Evolutionary conservation across 2,888 invertebrate species (phyloP).

Genomic region (Gryllus longicercus): DNA sequence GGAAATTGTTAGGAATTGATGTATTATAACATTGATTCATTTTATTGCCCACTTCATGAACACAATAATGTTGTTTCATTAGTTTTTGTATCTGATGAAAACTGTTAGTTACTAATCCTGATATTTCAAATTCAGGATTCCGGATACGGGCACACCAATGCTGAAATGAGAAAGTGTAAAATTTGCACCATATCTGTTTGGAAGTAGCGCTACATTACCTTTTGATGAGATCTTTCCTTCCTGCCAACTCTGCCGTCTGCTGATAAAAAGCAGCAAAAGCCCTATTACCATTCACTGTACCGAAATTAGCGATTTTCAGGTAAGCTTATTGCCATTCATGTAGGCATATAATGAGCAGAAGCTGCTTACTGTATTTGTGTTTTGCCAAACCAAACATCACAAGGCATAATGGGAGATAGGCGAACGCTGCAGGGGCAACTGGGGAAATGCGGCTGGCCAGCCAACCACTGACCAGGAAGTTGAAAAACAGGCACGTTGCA

Average conservation of each 20-base stretch:
- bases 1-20: no score
- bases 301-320: neutral
- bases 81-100: no score
- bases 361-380: neutral
- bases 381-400: neutral
- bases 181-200: no score
- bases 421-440: no score
- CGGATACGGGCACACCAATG: no score
- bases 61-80: no score
- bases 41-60: no score
- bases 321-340: neutral
- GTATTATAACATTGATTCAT: no score
- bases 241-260: neutral
- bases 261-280: neutral
- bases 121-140: no score
- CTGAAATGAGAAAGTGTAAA: no score
- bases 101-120: no score
- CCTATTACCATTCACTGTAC: neutral
- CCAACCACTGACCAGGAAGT: neutral
- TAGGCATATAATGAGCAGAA: neutral
- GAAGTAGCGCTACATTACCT: neutral
- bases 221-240: neutral
- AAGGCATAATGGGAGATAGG: neutral
- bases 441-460: no score
- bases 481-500: neutral